These are phyloP conservation scores for Ursus arctos DNA, from an alignment of 2,113 vertebrate genomes.

Conservation along the genomic window DNA sequence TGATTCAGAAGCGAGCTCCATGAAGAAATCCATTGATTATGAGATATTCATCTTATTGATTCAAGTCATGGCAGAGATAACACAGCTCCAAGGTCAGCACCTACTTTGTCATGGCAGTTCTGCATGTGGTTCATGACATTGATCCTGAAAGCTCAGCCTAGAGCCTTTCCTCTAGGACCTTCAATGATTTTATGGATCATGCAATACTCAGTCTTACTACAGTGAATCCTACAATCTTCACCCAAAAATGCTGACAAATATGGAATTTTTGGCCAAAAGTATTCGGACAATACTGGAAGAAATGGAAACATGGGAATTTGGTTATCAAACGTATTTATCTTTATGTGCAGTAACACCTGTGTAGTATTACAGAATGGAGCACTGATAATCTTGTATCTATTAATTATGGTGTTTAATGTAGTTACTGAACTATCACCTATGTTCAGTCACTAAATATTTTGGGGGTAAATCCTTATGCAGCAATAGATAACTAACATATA, in stretches of 20 bases:
- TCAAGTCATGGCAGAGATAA: neutral
- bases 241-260: neutral
- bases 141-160: neutral
- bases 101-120: neutral
- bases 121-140: neutral
- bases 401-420: neutral
- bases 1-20: neutral
- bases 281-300: neutral
- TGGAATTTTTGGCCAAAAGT: neutral
- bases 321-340: neutral
- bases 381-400: neutral
- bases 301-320: neutral
- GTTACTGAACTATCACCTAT: neutral
- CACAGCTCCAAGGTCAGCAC: neutral
- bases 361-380: neutral
- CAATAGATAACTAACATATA: neutral
- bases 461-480: neutral
- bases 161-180: neutral
- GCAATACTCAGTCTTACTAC: neutral
- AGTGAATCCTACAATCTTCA: neutral
- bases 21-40: neutral
- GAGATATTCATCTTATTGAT: neutral
- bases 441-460: neutral
- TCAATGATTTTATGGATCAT: neutral
- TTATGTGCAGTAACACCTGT: neutral